These are phyloP conservation scores for Periplaneta americana DNA, from an alignment of 1,140 invertebrate species.

Conservation along the genomic window DNA sequence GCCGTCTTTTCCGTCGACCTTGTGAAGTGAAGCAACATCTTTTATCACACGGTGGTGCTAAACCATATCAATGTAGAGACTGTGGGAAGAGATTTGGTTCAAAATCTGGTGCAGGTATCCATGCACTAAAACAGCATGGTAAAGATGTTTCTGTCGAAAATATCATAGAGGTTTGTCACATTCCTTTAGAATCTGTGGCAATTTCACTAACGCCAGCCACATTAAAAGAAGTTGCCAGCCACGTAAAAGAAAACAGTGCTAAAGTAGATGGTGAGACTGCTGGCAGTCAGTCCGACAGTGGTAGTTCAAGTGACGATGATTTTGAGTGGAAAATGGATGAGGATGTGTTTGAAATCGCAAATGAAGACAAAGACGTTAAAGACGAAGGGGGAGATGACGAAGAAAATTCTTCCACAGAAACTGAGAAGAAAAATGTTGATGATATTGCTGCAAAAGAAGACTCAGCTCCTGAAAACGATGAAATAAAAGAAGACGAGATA, in stretches of 20 bases:
- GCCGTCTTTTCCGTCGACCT: slow-evolving; percentile 18
- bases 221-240: slow-evolving; percentile 2
- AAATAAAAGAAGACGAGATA: not conserved
- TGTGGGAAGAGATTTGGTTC: slow-evolving; percentile 20
- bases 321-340: slow-evolving; percentile 20
- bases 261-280: not conserved
- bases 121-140: slow-evolving; percentile 17
- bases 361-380: not conserved
- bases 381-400: not conserved
- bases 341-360: not conserved
- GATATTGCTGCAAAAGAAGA: not conserved
- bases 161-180: slow-evolving; percentile 3
- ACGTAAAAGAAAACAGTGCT: not conserved
- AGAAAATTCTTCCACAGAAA: slow-evolving; percentile 7
- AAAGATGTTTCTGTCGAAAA: slow-evolving; percentile 13
- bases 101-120: slow-evolving; percentile 18
- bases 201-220: not conserved
- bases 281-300: not conserved
- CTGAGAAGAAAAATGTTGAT: slow-evolving; percentile 4
- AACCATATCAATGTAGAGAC: slow-evolving; percentile 20
- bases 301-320: slow-evolving; percentile 14
- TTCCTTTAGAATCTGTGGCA: not conserved
- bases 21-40: slow-evolving; percentile 22
- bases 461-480: not conserved
- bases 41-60: slow-evolving; percentile 18